Percentiles rank a stretch among this genome's conserved stretches.
Evolutionary conservation across 2,113 vertebrate species (phyloP).

Genomic region (Myotis yumanensis): DNA sequence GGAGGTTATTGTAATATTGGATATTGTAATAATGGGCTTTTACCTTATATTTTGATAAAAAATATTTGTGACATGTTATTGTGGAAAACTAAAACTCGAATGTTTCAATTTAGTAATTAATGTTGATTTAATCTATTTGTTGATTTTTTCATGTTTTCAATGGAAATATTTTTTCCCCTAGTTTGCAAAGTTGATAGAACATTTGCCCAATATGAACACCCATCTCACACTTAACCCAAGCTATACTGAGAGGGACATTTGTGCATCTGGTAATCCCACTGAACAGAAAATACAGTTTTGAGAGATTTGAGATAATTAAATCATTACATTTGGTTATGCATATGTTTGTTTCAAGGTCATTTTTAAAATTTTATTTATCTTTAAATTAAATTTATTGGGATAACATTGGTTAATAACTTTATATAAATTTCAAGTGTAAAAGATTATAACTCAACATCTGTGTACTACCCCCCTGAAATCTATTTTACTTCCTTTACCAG

Average conservation of each 20-base stretch:
- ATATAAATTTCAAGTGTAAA: background rate
- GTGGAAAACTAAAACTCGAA: background rate
- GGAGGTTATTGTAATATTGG: background rate
- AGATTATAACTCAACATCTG: background rate
- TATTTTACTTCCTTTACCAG: background rate
- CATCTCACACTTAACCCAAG: background rate
- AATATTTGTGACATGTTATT: background rate
- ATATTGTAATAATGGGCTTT: background rate
- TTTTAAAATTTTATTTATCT: background rate
- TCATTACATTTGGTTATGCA: background rate
- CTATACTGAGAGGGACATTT: background rate
- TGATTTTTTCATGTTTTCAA: background rate
- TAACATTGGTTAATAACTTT: background rate
- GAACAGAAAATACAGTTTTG: background rate
- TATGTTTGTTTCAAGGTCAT: conserved; percentile 11
- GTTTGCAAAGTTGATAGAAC: background rate
- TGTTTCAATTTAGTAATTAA: conserved; percentile 25
- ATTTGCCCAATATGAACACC: background rate
- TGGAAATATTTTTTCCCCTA: background rate
- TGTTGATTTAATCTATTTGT: background rate
- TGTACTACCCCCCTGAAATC: background rate
- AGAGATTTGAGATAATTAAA: conserved; percentile 17
- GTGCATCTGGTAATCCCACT: background rate
- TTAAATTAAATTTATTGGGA: background rate
- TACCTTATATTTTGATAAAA: conserved; percentile 29